Base-by-base conservation (phyloP, 2,888 invertebrate species). In the Oscheius onirici region DNA sequence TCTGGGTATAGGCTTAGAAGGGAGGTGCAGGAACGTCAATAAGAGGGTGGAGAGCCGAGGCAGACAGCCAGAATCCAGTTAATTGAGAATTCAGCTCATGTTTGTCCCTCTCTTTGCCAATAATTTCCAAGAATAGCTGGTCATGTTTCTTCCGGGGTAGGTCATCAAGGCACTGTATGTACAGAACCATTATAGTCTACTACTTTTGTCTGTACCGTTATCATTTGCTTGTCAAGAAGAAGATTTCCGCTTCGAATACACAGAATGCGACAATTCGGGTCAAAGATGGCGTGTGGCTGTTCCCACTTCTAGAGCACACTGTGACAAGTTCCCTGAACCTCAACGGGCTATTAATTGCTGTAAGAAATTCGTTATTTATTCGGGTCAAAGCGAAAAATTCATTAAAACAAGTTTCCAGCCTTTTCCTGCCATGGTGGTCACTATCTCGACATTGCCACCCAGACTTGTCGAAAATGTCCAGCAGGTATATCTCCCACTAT, bases 201-300 rank as follows among this genome's bases (percentile, higher is more conserved):
- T 34, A 34, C 34, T 34, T 34, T 34, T 34, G 34, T 34, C 34
- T 34, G 8, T 34, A 6, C 8, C 34, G 34, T 34, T 34, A 34
- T 34, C 34, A 34, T 34, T 34, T 34, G 34, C 34, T 34, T 70
- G 61, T 49, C 24, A 24, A 13, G 60, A 44, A 20, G 26, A 46
- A 28, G 61, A 70, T 22, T 70, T 63, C 52, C 51, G 44, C 20
- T 70, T 60, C 71, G 72, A 77, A 20, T 79, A 77, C 55, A 79
- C 79, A 11, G 75, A 73, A 20, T 79, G 79, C 51, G 77, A 77
- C 60, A 66, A 34, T 20, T 61, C 69, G 41, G 77, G 77, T 0
- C 77, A 79, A 43, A 49, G 74, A 51, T 91, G 91, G 91, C 87
- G 90, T 71, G 91, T 91, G 1, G 89, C 90, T 28, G 90, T 91